Percentiles rank a stretch among this genome's conserved stretches.
These are phyloP conservation scores for Hylyphantes graminicola DNA, from an alignment of 1,140 invertebrate genomes.

Conservation along the genomic window DNA sequence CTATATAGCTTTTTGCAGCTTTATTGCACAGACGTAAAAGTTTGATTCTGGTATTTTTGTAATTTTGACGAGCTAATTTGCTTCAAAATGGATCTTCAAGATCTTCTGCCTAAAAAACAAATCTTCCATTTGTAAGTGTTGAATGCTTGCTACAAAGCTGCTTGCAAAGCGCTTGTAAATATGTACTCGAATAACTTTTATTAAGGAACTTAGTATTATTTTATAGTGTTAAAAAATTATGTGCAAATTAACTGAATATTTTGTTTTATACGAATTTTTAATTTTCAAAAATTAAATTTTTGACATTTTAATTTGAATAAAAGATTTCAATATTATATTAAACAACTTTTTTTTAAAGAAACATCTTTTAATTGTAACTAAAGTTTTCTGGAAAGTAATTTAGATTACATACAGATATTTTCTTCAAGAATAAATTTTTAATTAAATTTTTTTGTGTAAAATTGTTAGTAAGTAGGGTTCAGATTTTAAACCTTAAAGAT, in stretches of 20 bases:
- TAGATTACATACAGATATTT: background rate
- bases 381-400: background rate
- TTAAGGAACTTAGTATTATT: background rate
- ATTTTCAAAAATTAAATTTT: background rate
- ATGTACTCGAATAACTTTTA: slow-evolving; percentile 9
- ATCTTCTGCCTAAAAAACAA: background rate
- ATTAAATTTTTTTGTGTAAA: no score
- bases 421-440: background rate
- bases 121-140: background rate
- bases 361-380: background rate
- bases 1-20: background rate
- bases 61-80: background rate
- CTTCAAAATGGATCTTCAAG: background rate
- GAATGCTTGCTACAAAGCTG: background rate
- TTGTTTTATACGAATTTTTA: background rate
- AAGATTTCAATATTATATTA: no score
- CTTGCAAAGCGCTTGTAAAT: slow-evolving; percentile 27
- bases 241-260: background rate
- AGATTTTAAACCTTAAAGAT: no score
- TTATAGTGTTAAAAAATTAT: background rate
- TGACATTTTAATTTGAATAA: background rate
- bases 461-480: no score
- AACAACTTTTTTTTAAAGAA: no score
- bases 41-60: background rate
- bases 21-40: background rate